Evolutionary conservation across 2,797 vertebrate genomes (phyloP).

Genomic region (Lepidocolaptes lacrymiger): DNA sequence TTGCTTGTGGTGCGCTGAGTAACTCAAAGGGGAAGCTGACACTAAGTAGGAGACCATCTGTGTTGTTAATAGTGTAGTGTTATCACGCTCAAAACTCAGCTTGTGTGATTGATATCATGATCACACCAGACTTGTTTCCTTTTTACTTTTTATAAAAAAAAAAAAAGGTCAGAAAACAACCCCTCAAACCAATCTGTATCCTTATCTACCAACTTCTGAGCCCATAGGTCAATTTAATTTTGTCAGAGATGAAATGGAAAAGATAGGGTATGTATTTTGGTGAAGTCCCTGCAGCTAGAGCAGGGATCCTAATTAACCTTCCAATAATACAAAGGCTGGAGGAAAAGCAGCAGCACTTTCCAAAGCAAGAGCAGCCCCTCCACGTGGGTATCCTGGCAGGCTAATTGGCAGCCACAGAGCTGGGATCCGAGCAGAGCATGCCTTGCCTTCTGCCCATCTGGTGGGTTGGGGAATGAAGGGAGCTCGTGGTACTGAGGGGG

Average conservation of each 20-base stretch:
- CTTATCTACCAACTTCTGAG: background rate
- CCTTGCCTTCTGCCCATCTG: background rate
- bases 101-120: background rate
- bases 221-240: background rate
- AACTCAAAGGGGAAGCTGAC: background rate
- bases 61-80: background rate
- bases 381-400: background rate
- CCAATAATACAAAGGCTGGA: background rate
- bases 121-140: background rate
- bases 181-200: background rate
- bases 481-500: background rate
- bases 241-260: background rate
- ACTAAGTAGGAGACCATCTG: constrained; percentile 22
- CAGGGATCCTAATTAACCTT: constrained; percentile 23
- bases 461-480: background rate
- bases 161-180: background rate
- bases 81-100: background rate
- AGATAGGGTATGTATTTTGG: background rate
- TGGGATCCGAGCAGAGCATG: fast-evolving
- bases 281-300: background rate
- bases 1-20: background rate
- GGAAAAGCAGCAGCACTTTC: background rate
- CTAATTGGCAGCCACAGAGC: background rate
- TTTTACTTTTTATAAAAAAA: background rate
- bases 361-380: background rate